phyloP scores from a whole-genome alignment of 2,888 invertebrate genomes.

The Gymnoscelis rufifasciata region DNA sequence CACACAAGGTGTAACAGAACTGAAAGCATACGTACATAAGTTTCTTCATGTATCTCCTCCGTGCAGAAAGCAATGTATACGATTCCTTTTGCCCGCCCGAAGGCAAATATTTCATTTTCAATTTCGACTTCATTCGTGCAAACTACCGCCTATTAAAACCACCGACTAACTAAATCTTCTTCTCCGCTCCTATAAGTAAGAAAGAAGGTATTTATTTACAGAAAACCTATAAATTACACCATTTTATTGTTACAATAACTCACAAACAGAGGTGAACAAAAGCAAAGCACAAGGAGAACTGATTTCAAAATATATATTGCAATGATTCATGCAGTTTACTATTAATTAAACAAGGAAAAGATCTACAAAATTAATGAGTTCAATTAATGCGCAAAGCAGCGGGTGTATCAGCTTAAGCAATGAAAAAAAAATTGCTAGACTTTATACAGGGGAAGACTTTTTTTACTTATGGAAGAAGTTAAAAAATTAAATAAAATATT shows the following conservation, averaged over 20 bases:
- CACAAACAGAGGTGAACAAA: too few relatives aligned
- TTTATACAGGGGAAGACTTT: too few relatives aligned
- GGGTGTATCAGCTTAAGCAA: too few relatives aligned
- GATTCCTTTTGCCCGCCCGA: conserved; percentile 79
- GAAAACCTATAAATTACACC: conserved; percentile 12
- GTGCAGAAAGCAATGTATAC: conserved; percentile 79
- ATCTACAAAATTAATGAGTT: too few relatives aligned
- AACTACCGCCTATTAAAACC: conserved; percentile 31
- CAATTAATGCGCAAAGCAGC: too few relatives aligned
- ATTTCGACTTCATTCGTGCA: conserved; percentile 73
- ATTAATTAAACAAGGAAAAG: conserved; percentile 13
- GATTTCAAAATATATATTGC: too few relatives aligned
- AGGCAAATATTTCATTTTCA: conserved; percentile 82
- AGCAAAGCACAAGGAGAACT: too few relatives aligned
- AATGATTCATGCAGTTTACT: conserved; percentile 33
- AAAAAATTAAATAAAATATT: too few relatives aligned
- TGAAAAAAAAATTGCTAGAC: too few relatives aligned
- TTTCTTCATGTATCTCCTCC: conserved; percentile 83
- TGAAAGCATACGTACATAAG: conserved; percentile 76
- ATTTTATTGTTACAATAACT: too few relatives aligned
- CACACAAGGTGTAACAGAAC: too few relatives aligned
- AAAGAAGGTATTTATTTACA: conserved; percentile 62
- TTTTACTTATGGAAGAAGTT: too few relatives aligned
- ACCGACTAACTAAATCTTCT: conserved; percentile 29
- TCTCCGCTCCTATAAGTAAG: conserved; percentile 52